These are phyloP conservation scores for Pipistrellus pygmaeus DNA, from an alignment of 2,797 vertebrate genomes.

Conservation along the genomic window DNA sequence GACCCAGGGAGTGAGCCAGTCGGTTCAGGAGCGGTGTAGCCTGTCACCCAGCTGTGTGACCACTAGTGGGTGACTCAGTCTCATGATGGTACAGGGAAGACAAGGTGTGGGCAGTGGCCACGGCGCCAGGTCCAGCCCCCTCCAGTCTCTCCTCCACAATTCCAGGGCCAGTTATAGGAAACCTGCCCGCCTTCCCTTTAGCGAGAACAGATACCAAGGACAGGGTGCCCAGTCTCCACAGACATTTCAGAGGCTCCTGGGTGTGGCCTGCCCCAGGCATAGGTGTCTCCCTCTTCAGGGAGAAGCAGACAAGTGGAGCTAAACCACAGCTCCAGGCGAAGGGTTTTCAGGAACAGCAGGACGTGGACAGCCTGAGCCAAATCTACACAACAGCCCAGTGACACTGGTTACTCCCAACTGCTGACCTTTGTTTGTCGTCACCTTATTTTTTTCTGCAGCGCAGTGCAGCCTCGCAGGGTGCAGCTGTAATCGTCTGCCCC, in stretches of 20 bases:
- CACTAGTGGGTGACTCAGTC: not conserved
- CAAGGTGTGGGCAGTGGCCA: fast-evolving
- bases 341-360: not conserved
- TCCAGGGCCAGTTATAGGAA: not conserved
- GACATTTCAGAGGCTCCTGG: not conserved
- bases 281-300: not conserved
- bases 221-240: fast-evolving
- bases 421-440: not conserved
- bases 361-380: not conserved
- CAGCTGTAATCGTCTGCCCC: not conserved
- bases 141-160: not conserved
- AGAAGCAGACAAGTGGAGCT: fast-evolving
- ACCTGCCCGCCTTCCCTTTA: not conserved
- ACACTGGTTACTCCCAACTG: not conserved
- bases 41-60: not conserved
- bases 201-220: not conserved
- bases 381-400: not conserved
- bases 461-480: not conserved
- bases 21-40: not conserved
- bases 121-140: not conserved
- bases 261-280: too few species aligned
- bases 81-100: not conserved
- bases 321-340: not conserved
- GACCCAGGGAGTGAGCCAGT: fast-evolving
- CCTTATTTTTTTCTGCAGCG: not conserved